Evolutionary conservation across 2,113 vertebrate species (phyloP), one percentile per base, ranked within the genome.

Genomic region (Scomber colias): DNA sequence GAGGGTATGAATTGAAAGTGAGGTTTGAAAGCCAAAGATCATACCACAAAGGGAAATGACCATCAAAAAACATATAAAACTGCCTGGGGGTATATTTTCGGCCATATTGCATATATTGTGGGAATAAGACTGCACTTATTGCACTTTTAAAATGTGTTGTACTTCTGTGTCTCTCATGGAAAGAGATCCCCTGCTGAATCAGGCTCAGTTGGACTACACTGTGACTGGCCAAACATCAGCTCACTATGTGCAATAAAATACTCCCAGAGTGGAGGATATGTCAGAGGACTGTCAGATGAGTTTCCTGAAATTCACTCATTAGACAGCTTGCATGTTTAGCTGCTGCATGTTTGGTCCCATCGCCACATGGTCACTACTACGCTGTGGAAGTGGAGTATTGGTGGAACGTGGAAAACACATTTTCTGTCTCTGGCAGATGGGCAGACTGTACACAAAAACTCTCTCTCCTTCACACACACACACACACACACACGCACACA

Each of bases 371-470:
- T 73, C 63, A 76, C 50, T 68, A 17, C 60, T 71, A 51, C 13
- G 31, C 67, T 64, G 72, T 31, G 60, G 51, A 75, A 68, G 46
- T 61, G n/a, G 35, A 77, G 68, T 72, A 65, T 17, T 13, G 13
- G 5, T 13, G n/a, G 19, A 48, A 45, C 12, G 12, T 21, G 19
- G 11, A 21, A 54, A 77, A 70, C 10, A 17, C 64, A 61, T 74
- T 69, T 73, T 73, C 56, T 74, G 73, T 72, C 67, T 30, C 40
- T 71, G 74, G 70, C 81, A 86, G 81, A 89, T 81, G 64, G 69
- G 45, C 56, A 50, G 80, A 68, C 75, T 68, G 31, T 50, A 65
- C 53, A 51, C 54, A 76, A 67, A 76, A 61, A 73, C 40, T 55
- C 49, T 31, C 15, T 49, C 65, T 40, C 10, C 40, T 6, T 45